phyloP scores from a whole-genome alignment of 1,140 invertebrate species.

The Schlechtendalia chinensis region DNA sequence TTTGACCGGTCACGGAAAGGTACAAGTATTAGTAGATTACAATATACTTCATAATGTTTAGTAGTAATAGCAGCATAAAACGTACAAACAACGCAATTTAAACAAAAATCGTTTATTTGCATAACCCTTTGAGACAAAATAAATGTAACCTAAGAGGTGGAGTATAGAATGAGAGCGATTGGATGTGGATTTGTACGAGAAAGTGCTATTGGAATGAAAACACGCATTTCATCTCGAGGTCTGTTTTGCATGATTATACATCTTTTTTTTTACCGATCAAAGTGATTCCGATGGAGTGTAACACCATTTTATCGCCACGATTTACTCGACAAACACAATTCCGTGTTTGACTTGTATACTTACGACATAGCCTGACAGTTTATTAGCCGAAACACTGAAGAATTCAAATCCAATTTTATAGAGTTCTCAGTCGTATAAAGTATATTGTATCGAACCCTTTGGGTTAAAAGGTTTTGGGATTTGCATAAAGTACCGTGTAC shows the following conservation, averaged over 20 bases:
- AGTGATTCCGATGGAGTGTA: background rate
- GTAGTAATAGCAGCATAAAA: background rate
- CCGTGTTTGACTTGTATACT: conserved; percentile 7
- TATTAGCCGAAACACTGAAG: conserved; percentile 1
- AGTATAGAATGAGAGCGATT: background rate
- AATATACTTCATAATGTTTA: background rate
- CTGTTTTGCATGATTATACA: background rate
- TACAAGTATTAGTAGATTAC: too few relatives aligned
- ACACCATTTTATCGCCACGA: conserved; percentile 5
- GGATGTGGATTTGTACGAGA: background rate
- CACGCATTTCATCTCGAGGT: background rate
- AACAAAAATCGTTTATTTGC: background rate
- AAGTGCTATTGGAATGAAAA: background rate
- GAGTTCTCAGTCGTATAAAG: background rate
- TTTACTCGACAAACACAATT: background rate
- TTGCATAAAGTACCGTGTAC: background rate
- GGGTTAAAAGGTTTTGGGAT: conserved; percentile 31
- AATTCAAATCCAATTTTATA: background rate
- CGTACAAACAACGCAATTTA: background rate
- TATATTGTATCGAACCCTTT: background rate
- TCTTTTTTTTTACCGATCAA: background rate
- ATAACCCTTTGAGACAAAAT: background rate
- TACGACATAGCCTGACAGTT: background rate
- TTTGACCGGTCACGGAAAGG: background rate
- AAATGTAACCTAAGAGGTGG: background rate